Percentiles rank a stretch among this genome's conserved stretches.
phyloP scores from a whole-genome alignment of 2,113 vertebrate genomes.

The Tricholaema leucomelas region DNA sequence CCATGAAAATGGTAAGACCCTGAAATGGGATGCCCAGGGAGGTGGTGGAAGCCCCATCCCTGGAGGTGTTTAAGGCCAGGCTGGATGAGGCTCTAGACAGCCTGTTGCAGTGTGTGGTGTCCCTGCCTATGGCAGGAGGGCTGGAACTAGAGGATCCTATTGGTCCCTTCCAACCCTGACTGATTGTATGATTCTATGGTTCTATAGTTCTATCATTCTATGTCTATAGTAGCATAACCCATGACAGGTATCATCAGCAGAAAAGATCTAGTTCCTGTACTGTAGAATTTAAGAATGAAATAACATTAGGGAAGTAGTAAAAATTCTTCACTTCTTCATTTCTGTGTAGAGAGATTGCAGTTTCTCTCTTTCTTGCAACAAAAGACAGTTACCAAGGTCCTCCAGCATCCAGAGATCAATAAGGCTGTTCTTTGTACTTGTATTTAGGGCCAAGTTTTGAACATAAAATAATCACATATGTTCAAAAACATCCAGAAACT shows the following conservation, averaged over 20 bases:
- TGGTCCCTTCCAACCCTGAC: too few relatives aligned
- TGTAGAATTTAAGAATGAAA: neutral
- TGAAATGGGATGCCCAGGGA: too few relatives aligned
- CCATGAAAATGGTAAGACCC: too few relatives aligned
- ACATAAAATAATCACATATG: neutral
- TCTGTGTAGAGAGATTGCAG: neutral
- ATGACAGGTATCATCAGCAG: neutral
- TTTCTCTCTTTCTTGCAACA: neutral
- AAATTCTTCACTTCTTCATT: neutral
- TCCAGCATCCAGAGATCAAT: neutral
- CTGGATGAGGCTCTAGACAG: too few relatives aligned
- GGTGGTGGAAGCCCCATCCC: too few relatives aligned
- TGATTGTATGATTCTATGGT: too few relatives aligned
- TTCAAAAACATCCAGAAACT: conserved; percentile 5
- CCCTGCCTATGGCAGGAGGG: too few relatives aligned
- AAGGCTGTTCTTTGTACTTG: neutral
- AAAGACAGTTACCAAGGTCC: neutral
- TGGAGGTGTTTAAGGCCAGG: too few relatives aligned
- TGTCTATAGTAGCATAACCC: neutral
- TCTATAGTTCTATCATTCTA: too few relatives aligned
- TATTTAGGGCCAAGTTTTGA: neutral
- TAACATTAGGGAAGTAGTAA: neutral
- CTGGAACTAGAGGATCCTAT: too few relatives aligned
- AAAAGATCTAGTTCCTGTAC: neutral
- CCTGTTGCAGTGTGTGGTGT: too few relatives aligned